phyloP scores from a whole-genome alignment of 2,888 invertebrate species.

The Lithodes maja region DNA sequence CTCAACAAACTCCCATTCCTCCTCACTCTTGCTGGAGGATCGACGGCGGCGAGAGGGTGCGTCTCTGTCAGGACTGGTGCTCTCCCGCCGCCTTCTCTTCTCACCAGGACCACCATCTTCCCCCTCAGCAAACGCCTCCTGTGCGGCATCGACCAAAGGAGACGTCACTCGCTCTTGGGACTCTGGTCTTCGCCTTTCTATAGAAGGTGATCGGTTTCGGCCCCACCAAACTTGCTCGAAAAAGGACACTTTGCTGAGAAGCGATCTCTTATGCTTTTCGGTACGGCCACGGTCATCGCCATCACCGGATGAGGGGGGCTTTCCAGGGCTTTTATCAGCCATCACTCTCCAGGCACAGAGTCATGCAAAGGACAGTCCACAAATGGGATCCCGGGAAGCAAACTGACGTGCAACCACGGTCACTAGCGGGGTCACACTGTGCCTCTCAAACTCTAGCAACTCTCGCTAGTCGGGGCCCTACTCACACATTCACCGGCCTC shows the following conservation, averaged over 20 bases:
- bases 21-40: slow-evolving; percentile 36
- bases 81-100: slow-evolving; percentile 34
- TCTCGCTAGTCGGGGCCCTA: slow-evolving; percentile 8
- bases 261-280: slow-evolving; percentile 71
- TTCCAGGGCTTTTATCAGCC: slow-evolving; percentile 69
- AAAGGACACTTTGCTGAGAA: slow-evolving; percentile 85
- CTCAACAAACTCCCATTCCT: slow-evolving; percentile 61
- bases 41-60: neutral
- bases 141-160: slow-evolving; percentile 29
- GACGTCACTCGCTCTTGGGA: slow-evolving; percentile 1
- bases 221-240: slow-evolving; percentile 84
- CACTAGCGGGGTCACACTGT: slow-evolving; percentile 57
- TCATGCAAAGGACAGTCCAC: slow-evolving; percentile 33
- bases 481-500: slow-evolving; percentile 29
- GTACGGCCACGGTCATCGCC: slow-evolving; percentile 44
- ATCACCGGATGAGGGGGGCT: slow-evolving; percentile 39
- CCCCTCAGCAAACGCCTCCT: slow-evolving; percentile 34
- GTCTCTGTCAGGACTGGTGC: slow-evolving; percentile 24
- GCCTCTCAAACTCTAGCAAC: neutral
- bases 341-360: slow-evolving; percentile 23
- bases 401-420: slow-evolving; percentile 35
- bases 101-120: slow-evolving; percentile 34
- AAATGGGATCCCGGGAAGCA: slow-evolving; percentile 20
- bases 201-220: slow-evolving; percentile 59
- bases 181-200: slow-evolving; percentile 44